A percentile compares a stretch with the other conserved stretches of the same genome.
Conservation (phyloP, 2,113 vertebrate species). For the Nannospalax galili region DNA sequence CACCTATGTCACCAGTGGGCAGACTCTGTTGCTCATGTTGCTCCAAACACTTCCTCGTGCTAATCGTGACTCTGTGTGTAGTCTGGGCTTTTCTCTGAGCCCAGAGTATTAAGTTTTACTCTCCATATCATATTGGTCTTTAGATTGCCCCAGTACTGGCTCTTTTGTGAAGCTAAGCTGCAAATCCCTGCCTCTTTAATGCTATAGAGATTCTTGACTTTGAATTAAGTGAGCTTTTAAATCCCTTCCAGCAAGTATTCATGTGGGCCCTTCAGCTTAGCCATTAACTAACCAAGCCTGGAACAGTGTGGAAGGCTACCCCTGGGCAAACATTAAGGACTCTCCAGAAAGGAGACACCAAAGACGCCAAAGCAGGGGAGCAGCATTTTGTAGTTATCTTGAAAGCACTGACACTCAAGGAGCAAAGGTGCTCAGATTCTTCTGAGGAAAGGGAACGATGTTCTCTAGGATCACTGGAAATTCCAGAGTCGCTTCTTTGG, state of each 20-base stretch:
- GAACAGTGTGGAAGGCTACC: not conserved
- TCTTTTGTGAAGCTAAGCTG: slow-evolving; percentile 5
- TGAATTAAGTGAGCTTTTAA: not conserved
- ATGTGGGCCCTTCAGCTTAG: not conserved
- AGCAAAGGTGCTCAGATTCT: slow-evolving; percentile 40
- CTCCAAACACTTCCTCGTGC: not conserved
- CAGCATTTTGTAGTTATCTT: slow-evolving; percentile 45
- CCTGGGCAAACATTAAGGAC: not conserved
- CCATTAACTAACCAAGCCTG: not conserved
- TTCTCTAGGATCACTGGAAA: not conserved
- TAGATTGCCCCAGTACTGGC: not conserved
- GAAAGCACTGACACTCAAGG: slow-evolving; percentile 10
- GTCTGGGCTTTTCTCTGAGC: not conserved
- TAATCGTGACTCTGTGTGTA: not conserved
- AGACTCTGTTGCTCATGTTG: not conserved
- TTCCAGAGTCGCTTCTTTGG: not conserved
- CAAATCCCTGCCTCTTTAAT: not conserved
- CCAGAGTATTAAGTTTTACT: not conserved
- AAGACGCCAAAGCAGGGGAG: too few species aligned
- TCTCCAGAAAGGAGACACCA: not conserved
- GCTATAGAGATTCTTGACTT: not conserved
- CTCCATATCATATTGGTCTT: not conserved
- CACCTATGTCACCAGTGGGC: not conserved
- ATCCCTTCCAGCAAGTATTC: not conserved
- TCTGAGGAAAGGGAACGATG: slow-evolving; percentile 48